Conservation (phyloP, 1,140 invertebrate species). For the Drosophila mauritiana region DNA sequence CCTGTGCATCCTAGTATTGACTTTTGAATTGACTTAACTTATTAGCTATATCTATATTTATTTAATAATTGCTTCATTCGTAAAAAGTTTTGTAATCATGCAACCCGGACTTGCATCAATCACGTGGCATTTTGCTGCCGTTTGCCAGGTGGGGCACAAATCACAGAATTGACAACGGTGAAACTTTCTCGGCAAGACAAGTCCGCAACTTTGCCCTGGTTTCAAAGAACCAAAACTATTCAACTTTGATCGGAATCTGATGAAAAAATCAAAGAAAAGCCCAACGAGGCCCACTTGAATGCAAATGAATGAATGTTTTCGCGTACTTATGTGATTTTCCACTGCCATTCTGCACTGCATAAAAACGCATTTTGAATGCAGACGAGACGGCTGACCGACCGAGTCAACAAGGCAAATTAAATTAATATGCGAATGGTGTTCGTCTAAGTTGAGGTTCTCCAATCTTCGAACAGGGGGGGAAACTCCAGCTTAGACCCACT, state of each 20-base stretch:
- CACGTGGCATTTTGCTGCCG: slow-evolving; percentile 16
- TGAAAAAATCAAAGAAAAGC: slow-evolving; percentile 42
- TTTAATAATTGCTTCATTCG: too few relatives aligned
- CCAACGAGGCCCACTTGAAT: slow-evolving; percentile 41
- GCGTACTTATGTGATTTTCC: slow-evolving; percentile 50
- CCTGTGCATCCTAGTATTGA: too few relatives aligned
- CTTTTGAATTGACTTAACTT: not conserved
- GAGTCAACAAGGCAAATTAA: slow-evolving; percentile 52
- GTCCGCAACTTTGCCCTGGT: slow-evolving; percentile 66
- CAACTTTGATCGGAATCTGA: slow-evolving; percentile 1
- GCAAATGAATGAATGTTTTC: slow-evolving; percentile 46
- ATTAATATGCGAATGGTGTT: slow-evolving; percentile 70
- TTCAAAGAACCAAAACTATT: slow-evolving; percentile 34
- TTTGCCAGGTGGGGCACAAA: slow-evolving; percentile 52
- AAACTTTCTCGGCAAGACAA: slow-evolving; percentile 66
- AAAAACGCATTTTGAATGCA: slow-evolving; percentile 59
- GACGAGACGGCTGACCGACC: slow-evolving; percentile 40
- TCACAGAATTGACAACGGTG: slow-evolving; percentile 62
- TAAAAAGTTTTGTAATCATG: not conserved
- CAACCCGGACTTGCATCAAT: slow-evolving; percentile 69
- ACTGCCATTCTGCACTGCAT: slow-evolving; percentile 27
- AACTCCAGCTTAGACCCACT: slow-evolving; percentile 8
- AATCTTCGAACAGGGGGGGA: slow-evolving; percentile 4
- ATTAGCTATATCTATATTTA: too few relatives aligned
- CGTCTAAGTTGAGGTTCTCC: slow-evolving; percentile 12